Conservation (phyloP, 2,888 invertebrate species). For the Cheilosia variabilis region DNA sequence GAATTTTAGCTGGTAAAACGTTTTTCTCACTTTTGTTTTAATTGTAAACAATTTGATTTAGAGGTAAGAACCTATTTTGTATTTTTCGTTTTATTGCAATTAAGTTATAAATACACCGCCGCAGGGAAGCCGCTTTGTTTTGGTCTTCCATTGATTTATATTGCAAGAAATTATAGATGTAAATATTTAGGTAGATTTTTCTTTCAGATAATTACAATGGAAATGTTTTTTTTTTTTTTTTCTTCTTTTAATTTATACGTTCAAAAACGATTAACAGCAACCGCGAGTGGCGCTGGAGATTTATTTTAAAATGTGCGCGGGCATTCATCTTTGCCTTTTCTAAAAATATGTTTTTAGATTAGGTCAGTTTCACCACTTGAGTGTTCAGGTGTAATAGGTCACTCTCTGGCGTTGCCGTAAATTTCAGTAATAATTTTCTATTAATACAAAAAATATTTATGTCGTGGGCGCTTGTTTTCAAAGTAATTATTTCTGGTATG, state of each 20-base stretch:
- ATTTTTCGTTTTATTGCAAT: neutral
- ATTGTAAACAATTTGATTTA: neutral
- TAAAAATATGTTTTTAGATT: conserved; percentile 13
- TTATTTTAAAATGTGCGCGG: too few relatives aligned
- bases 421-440: neutral
- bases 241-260: neutral
- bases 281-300: neutral
- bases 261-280: neutral
- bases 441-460: neutral
- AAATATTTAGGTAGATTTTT: neutral
- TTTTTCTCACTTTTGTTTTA: neutral
- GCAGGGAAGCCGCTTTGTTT: neutral
- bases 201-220: conserved; percentile 6
- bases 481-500: conserved; percentile 8
- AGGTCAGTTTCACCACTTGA: conserved; percentile 22
- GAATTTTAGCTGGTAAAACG: neutral
- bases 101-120: neutral
- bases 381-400: conserved; percentile 18
- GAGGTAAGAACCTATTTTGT: neutral
- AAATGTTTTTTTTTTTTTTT: neutral
- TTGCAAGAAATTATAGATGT: neutral
- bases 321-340: neutral
- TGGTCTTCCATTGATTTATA: neutral
- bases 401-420: neutral
- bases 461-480: conserved; percentile 1